Percentiles rank a stretch among this genome's conserved stretches.
Evolutionary conservation across 2,888 invertebrate species (phyloP).

Genomic region (Caenorhabditis becei): DNA sequence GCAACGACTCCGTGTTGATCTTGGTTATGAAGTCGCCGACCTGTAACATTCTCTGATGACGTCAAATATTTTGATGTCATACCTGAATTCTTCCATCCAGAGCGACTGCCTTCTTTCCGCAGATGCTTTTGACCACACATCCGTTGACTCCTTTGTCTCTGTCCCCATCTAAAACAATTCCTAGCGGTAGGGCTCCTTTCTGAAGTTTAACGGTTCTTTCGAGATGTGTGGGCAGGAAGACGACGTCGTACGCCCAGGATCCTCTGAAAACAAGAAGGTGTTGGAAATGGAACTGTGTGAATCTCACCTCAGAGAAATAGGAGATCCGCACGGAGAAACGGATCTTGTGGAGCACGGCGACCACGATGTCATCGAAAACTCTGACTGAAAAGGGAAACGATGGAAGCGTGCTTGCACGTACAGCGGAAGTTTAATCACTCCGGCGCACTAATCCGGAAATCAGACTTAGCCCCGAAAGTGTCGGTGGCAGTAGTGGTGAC

Average conservation of each 20-base stretch:
- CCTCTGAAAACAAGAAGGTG: constrained; percentile 62
- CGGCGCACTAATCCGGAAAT: constrained; percentile 50
- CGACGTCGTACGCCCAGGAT: constrained; percentile 80
- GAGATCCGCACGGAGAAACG: constrained; percentile 78
- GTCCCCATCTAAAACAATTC: constrained; percentile 84
- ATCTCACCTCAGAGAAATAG: constrained; percentile 64
- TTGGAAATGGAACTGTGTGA: not conserved
- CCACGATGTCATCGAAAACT: constrained; percentile 80
- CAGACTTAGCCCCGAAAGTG: constrained; percentile 23
- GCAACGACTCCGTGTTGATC: constrained; percentile 85
- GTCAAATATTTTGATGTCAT: not conserved
- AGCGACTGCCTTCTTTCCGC: constrained; percentile 84
- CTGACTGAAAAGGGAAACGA: constrained; percentile 72
- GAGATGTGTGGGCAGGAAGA: constrained; percentile 84
- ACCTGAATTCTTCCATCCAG: constrained; percentile 85
- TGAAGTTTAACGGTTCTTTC: constrained; percentile 85
- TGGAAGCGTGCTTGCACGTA: constrained; percentile 4
- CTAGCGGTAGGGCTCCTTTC: constrained; percentile 85
- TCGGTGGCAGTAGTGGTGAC: not conserved
- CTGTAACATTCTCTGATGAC: constrained; percentile 51
- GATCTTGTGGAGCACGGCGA: constrained; percentile 79
- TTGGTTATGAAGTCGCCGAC: constrained; percentile 85
- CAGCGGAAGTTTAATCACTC: constrained; percentile 37
- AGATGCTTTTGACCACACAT: constrained; percentile 84
- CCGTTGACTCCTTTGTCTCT: constrained; percentile 85